These are phyloP conservation scores for Prionailurus viverrinus DNA, from an alignment of 2,113 vertebrate genomes.

Conservation along the genomic window DNA sequence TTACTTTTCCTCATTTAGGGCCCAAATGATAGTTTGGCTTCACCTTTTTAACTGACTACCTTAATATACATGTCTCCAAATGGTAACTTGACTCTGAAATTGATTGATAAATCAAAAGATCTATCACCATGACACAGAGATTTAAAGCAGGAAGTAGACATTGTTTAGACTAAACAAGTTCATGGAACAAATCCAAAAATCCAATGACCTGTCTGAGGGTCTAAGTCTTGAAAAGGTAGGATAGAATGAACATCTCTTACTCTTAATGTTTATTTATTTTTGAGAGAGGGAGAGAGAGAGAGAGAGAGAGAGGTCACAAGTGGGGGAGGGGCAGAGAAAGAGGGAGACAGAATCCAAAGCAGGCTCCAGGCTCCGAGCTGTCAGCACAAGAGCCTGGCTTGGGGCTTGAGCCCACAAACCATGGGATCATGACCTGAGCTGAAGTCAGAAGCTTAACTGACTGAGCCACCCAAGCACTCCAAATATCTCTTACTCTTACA, in stretches of 20 bases:
- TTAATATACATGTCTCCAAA: background rate
- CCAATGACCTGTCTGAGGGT: background rate
- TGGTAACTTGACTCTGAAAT: background rate
- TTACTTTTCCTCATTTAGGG: background rate
- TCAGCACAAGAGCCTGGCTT: no score
- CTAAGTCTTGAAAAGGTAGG: background rate
- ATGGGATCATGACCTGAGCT: no score
- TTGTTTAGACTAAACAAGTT: background rate
- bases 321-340: no score
- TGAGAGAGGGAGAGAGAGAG: no score
- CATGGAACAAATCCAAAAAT: background rate
- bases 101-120: background rate
- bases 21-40: background rate
- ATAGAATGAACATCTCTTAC: background rate
- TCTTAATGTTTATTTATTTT: background rate
- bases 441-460: no score
- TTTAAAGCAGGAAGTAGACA: background rate
- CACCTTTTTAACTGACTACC: background rate
- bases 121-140: background rate
- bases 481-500: background rate
- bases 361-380: no score
- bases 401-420: no score
- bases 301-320: no score
- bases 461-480: no score
- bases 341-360: no score